Conservation (phyloP, 2,888 invertebrate genomes). For the Acrobasis suavella region DNA sequence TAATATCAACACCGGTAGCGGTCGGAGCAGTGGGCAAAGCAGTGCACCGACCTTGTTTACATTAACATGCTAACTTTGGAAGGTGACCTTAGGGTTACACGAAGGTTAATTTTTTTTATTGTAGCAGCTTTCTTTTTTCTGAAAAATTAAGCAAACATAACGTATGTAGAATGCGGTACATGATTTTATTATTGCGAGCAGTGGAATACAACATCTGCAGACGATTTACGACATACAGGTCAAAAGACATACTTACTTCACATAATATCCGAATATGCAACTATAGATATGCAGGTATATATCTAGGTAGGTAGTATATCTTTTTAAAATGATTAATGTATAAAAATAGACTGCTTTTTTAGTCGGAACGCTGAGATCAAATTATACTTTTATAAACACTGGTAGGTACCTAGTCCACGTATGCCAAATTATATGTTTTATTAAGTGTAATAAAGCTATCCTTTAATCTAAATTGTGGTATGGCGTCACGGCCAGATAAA, state of each 20-base stretch:
- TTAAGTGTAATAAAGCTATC: conserved; percentile 1
- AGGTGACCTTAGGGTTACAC: conserved; percentile 13
- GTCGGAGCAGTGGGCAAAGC: background rate
- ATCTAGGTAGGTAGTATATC: too few relatives aligned
- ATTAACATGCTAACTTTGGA: conserved; percentile 11
- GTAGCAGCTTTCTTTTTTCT: background rate
- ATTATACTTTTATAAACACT: background rate
- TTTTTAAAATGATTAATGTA: too few relatives aligned
- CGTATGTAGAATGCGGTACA: too few relatives aligned
- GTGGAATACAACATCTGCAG: too few relatives aligned
- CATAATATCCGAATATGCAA: too few relatives aligned
- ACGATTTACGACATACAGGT: too few relatives aligned
- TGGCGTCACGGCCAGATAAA: conserved; percentile 13
- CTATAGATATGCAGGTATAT: too few relatives aligned
- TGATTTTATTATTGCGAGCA: too few relatives aligned
- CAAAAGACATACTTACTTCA: too few relatives aligned
- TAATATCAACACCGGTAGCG: conserved; percentile 13
- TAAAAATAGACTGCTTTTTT: too few relatives aligned
- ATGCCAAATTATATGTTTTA: background rate
- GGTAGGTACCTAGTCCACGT: too few relatives aligned
- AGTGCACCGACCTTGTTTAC: conserved; percentile 18
- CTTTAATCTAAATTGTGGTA: conserved; percentile 11
- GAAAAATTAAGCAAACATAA: background rate
- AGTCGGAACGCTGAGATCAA: background rate
- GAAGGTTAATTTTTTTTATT: conserved; percentile 3